phyloP scores from a whole-genome alignment of 2,797 vertebrate genomes.

The Oophaga sylvatica region DNA sequence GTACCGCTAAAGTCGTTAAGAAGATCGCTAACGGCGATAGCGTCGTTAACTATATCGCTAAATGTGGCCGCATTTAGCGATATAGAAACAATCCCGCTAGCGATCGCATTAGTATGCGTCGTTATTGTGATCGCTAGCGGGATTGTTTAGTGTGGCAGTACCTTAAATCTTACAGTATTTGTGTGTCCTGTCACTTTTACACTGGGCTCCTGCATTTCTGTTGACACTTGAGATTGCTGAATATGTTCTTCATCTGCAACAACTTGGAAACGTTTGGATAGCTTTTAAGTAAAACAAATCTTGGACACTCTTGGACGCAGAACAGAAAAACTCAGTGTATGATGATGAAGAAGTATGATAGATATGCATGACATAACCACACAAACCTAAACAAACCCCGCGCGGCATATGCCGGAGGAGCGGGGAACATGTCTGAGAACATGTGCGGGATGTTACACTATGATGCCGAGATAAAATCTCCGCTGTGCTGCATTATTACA shows the following conservation, averaged over 20 bases:
- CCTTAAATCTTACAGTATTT: neutral
- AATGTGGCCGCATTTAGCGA: too few species aligned
- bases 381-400: slow-evolving; percentile 14
- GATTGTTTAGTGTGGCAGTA: too few species aligned
- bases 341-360: slow-evolving; percentile 35
- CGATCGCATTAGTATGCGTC: too few species aligned
- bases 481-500: neutral
- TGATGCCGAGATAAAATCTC: neutral
- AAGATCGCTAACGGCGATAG: too few species aligned
- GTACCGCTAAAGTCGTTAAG: too few species aligned
- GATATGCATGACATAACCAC: slow-evolving; percentile 47
- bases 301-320: slow-evolving; percentile 32
- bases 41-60: too few species aligned
- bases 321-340: slow-evolving; percentile 40
- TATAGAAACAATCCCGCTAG: too few species aligned
- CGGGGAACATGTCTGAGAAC: slow-evolving; percentile 13
- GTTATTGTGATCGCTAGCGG: too few species aligned
- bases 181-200: neutral
- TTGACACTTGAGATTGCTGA: neutral
- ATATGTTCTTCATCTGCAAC: slow-evolving; percentile 20
- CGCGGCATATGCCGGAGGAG: slow-evolving; percentile 8
- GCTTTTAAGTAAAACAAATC: slow-evolving; percentile 49
- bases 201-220: neutral
- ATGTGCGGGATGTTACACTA: slow-evolving; percentile 29
- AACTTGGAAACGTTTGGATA: slow-evolving; percentile 1